These are phyloP conservation scores for Pseudomyrmex cubaensis DNA, from an alignment of 1,140 invertebrate species.

Conservation along the genomic window DNA sequence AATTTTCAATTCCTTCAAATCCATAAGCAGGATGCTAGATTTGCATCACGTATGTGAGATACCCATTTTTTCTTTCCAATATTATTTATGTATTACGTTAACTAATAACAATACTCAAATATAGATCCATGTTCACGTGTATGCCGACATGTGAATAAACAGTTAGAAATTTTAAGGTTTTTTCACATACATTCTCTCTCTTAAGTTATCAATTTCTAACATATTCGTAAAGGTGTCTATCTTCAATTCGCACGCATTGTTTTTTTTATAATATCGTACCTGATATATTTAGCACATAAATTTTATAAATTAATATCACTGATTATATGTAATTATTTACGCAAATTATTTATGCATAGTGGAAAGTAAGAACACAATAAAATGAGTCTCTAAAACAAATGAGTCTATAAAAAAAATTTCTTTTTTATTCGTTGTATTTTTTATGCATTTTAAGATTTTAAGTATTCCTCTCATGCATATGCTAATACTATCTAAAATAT, in stretches of 20 bases:
- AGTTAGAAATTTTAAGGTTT: constrained; percentile 18
- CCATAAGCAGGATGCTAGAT: no score
- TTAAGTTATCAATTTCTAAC: constrained; percentile 24
- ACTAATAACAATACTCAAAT: no score
- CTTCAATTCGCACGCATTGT: no score
- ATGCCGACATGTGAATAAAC: constrained; percentile 7
- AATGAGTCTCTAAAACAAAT: no score
- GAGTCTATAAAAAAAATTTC: not conserved
- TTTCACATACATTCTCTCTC: no score
- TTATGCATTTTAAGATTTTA: constrained; percentile 4
- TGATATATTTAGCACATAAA: not conserved
- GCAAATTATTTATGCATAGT: no score
- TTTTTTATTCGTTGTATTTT: not conserved
- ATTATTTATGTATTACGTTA: not conserved
- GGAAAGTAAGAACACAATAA: no score
- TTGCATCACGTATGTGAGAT: no score
- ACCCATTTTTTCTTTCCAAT: no score
- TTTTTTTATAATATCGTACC: not conserved
- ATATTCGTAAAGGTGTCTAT: not conserved
- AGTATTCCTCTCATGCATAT: constrained; percentile 23
- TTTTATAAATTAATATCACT: not conserved
- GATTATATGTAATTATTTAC: no score
- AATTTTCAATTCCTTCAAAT: no score
- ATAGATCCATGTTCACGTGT: not conserved
- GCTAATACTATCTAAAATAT: constrained; percentile 28